These are phyloP conservation scores for Panonychus citri DNA, from an alignment of 1,140 invertebrate genomes.

Conservation along the genomic window DNA sequence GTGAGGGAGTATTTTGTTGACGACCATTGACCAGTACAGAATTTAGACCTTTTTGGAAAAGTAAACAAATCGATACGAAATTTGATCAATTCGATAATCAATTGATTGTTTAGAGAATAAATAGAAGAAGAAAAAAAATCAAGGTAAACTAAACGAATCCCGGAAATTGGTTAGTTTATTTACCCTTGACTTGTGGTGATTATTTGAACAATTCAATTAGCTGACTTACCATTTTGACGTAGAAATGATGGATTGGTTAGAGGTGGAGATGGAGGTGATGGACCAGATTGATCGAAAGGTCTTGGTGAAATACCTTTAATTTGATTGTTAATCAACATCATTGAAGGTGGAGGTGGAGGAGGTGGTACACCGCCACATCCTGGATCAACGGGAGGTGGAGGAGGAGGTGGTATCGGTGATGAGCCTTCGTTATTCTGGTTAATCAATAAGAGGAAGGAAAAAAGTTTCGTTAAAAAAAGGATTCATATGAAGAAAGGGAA, in stretches of 20 bases:
- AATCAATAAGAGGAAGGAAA: background rate
- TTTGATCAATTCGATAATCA: no score
- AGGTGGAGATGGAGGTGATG: constrained; percentile 19
- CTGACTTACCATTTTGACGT: background rate
- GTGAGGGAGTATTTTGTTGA: constrained; percentile 6
- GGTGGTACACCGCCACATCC: background rate
- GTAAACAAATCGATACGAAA: no score
- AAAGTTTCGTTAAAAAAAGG: background rate
- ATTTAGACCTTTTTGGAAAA: constrained; percentile 16
- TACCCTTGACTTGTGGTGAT: no score
- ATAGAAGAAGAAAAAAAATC: no score
- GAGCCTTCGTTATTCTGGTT: background rate
- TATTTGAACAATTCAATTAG: no score
- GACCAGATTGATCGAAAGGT: background rate
- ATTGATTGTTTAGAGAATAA: no score
- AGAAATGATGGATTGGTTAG: constrained; percentile 10
- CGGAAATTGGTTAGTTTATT: no score
- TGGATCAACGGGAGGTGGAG: background rate
- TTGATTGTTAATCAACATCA: no score
- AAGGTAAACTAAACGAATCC: no score
- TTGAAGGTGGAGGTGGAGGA: constrained; percentile 6
- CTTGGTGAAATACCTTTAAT: background rate
- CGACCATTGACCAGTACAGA: background rate
- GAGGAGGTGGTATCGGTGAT: constrained; percentile 4
- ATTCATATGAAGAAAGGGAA: no score